A percentile compares a stretch with the other conserved stretches of the same genome.
Evolutionary conservation across 92 coral and sea anemone species (phyloP).

Genomic region (Chrysogorgia sp.): DNA sequence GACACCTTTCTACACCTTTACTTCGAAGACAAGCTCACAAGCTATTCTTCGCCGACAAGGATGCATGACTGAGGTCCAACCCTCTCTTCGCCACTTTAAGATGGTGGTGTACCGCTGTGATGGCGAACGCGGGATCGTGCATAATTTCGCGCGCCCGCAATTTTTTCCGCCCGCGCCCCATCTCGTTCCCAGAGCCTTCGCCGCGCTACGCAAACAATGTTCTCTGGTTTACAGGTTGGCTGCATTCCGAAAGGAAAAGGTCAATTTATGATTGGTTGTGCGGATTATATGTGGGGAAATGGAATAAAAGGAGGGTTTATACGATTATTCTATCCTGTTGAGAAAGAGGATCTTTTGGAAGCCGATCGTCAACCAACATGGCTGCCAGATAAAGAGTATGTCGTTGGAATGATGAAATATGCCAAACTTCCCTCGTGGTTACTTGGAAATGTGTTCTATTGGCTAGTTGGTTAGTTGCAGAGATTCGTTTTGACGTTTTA

Average conservation of each 20-base stretch:
- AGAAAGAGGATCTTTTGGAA: slow-evolving; percentile 39
- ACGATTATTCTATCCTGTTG: slow-evolving; percentile 79
- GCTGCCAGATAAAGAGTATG: slow-evolving; percentile 82
- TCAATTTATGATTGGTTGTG: slow-evolving; percentile 78
- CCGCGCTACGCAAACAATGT: too few species aligned
- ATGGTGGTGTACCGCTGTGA: too few species aligned
- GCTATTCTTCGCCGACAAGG: too few species aligned
- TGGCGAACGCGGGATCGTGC: too few species aligned
- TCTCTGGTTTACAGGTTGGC: slow-evolving; percentile 29
- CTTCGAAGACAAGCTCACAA: too few species aligned
- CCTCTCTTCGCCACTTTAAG: too few species aligned
- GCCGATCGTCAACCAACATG: slow-evolving; percentile 37
- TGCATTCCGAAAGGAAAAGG: slow-evolving; percentile 53
- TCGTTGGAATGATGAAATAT: slow-evolving; percentile 68
- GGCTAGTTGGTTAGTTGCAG: slow-evolving; percentile 74
- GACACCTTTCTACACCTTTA: too few species aligned
- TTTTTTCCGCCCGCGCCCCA: too few species aligned
- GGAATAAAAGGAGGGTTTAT: slow-evolving; percentile 70
- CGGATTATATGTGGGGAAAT: slow-evolving; percentile 80
- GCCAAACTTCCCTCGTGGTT: slow-evolving; percentile 77
- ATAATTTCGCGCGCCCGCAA: too few species aligned
- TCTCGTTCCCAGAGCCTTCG: too few species aligned
- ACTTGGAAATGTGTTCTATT: slow-evolving; percentile 68
- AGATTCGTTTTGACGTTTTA: background rate
- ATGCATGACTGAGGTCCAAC: too few species aligned